Base-by-base conservation (phyloP, 1,140 invertebrate species). In the Drosophila bocqueti region DNA sequence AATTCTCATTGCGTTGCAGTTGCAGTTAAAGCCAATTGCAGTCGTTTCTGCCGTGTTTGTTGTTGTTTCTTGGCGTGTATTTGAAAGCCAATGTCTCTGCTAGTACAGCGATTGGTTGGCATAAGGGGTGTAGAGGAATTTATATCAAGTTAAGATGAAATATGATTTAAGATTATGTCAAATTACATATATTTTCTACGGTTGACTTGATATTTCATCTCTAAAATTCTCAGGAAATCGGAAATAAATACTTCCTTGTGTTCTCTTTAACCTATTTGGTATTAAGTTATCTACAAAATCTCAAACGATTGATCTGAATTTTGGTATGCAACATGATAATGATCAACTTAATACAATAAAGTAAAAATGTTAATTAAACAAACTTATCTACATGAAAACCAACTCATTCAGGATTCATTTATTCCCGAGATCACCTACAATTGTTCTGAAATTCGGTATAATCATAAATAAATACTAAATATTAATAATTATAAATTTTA, bases 21-120 rank as follows among this genome's bases (percentile, higher is more conserved):
- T 77, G 69, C 76, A 78, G 75, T 78, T 77, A 61, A 77, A 77
- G 75, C 49, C 74, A 68, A 77, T 77, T 77, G 73, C 55, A 68
- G 57, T 77, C 49, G 52, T 54, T 45, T 54, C 40, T 54, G 45
- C 68, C 36, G 36, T 38, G 52, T 49, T 76, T 24, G 49, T 69
- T 62, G 52, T 46, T 67, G 50, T 71, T 66, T 49, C 46, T 81
- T 76, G 42, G 43, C 59, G 18, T 52, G 73, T 46, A 71, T 78
- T 78, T 78, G 54, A 71, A 58, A 78, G 76, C 76, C 76, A 71
- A 78, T 82, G 79, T 73, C 79, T 65, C 38, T 79, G 55, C 58
- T 66, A 54, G 59, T 59, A 36, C 42, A 45, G 68, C 46, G 43
- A 67, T 76, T 80, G 58, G 58, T 58, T 61, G 11, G 26, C 43